Evolutionary conservation across 1,140 invertebrate species (phyloP).

Genomic region (Drosophila tsacasi): DNA sequence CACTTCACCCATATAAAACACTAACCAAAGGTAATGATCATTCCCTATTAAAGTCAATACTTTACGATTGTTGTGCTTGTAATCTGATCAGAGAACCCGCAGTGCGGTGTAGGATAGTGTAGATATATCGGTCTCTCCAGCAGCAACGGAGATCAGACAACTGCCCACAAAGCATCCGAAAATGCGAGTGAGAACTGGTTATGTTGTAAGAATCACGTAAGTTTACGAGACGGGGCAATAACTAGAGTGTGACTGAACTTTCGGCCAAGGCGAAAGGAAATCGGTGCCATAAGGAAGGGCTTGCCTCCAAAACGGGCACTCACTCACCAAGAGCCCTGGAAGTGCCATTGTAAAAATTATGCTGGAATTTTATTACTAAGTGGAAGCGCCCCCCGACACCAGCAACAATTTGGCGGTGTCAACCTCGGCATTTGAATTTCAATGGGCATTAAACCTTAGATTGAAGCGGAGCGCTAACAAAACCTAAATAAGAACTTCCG

Average conservation of each 20-base stretch:
- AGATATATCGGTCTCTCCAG: slow-evolving; percentile 51
- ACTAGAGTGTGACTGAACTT: slow-evolving; percentile 79
- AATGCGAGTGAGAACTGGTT: slow-evolving; percentile 72
- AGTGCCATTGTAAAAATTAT: slow-evolving; percentile 58
- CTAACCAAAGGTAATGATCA: slow-evolving; percentile 1
- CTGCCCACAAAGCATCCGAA: slow-evolving; percentile 70
- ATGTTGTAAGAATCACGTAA: slow-evolving; percentile 78
- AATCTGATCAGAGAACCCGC: slow-evolving; percentile 49
- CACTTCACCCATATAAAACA: slow-evolving; percentile 17
- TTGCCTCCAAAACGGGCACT: slow-evolving; percentile 2
- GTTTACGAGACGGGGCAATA: slow-evolving; percentile 67
- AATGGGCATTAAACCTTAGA: slow-evolving; percentile 59
- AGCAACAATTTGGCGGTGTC: slow-evolving; percentile 51
- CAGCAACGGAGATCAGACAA: slow-evolving; percentile 25
- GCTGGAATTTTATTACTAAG: slow-evolving; percentile 44
- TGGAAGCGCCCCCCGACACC: slow-evolving; percentile 20
- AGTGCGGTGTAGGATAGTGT: slow-evolving; percentile 62
- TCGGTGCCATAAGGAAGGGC: slow-evolving; percentile 22
- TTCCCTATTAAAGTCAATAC: slow-evolving; percentile 8
- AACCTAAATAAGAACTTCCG: slow-evolving; percentile 78
- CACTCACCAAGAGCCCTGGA: slow-evolving; percentile 37
- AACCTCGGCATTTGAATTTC: slow-evolving; percentile 71
- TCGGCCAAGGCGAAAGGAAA: slow-evolving; percentile 33
- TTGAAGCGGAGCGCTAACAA: slow-evolving; percentile 40
- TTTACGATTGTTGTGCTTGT: slow-evolving; percentile 26